Base-by-base conservation (phyloP, 1,140 invertebrate genomes). In the Parapsyche elsis region DNA sequence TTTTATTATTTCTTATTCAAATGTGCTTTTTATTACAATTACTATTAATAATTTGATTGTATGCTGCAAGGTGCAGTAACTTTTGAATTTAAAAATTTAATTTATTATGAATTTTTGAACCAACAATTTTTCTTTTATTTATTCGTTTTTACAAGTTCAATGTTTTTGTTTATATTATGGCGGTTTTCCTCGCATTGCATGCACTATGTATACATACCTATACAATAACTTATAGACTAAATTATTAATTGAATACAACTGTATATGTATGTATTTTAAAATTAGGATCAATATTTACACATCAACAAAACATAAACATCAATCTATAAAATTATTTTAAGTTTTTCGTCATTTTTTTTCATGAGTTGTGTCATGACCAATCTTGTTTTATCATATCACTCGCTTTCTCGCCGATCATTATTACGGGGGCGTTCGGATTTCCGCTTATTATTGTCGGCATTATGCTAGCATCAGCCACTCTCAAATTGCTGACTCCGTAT, bases 381-480 rank as follows among this genome's bases (percentile, higher is more conserved):
- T 94, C 94, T 84, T 94, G 90, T 84, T 95, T 95, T 71, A 96
- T 95, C 89, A 95, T 91, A 83, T 95, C 94, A 2, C 93, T 92
- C 0, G 90, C 94, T 85, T 95, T 95, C 85, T 96, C 95, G 0
- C 92, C 95, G 14, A 94, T 94, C 93, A 94, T 94, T 7, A 94
- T 93, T 0, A 91, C 90, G 0, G 94, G 93, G 0, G 94, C 94
- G 85, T 95, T 95, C 0, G 94, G 93, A 87, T 95, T 95, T 0
- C 94, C 94, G 84, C 92, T 94, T n/a, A 95, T 90, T 38, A 95
- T 94, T 2, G 90, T 92, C 0, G 94, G 94, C 94, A 95, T 95
- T 21, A 95, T 92, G 76, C 94, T 94, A 0, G 93, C 94, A 84
- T 95, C 94, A 0, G 92, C 92, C 0, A 95, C 94, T 74, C 94